phyloP scores from a whole-genome alignment of 2,888 invertebrate genomes.

The Heliconius cydno region DNA sequence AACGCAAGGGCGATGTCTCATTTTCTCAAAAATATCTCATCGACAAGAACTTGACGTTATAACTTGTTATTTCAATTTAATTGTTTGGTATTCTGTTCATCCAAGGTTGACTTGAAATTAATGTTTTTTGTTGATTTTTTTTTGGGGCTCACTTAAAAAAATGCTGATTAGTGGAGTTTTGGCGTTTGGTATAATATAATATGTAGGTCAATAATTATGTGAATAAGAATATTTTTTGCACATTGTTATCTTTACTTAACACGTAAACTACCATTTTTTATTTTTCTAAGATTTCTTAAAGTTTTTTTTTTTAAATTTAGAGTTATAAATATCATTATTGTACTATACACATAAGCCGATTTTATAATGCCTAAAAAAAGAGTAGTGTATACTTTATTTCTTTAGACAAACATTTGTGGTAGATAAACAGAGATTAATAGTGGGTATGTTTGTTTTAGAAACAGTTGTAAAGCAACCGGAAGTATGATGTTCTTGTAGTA shows the following conservation, averaged over 20 bases:
- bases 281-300: too few relatives aligned
- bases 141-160: not conserved
- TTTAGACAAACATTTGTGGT: not conserved
- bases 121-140: not conserved
- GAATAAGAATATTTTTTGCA: too few relatives aligned
- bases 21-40: slow-evolving; percentile 12
- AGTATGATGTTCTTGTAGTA: not conserved
- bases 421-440: not conserved
- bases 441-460: not conserved
- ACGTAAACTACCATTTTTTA: too few relatives aligned
- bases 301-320: too few relatives aligned
- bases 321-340: too few relatives aligned
- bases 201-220: too few relatives aligned
- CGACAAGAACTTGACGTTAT: not conserved
- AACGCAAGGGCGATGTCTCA: not conserved
- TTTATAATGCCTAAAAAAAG: not conserved
- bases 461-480: not conserved
- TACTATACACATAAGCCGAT: too few relatives aligned
- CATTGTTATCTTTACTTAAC: too few relatives aligned
- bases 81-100: slow-evolving; percentile 7
- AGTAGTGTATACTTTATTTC: not conserved
- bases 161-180: not conserved
- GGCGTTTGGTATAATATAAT: not conserved
- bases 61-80: slow-evolving; percentile 14
- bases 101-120: slow-evolving; percentile 9